Percentiles rank a stretch among this genome's conserved stretches.
phyloP scores from a whole-genome alignment of 2,113 vertebrate species.

The Malurus melanocephalus region DNA sequence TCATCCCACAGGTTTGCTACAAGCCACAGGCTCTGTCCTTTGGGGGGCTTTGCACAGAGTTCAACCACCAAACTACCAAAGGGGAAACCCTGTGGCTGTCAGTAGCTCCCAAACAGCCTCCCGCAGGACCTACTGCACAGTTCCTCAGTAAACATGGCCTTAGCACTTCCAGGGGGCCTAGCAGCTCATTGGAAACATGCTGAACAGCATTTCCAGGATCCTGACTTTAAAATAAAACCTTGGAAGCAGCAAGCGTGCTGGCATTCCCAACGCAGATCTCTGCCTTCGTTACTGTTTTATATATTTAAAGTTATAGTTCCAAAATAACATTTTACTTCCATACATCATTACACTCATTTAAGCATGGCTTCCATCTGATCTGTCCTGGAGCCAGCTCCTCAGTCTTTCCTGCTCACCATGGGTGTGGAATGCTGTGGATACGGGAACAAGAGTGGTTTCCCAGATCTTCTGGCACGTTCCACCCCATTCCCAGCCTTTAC shows the following conservation, averaged over 20 bases:
- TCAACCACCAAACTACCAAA: fast-evolving
- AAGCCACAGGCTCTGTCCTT: not conserved
- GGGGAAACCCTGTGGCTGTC: not conserved
- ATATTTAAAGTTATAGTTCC: not conserved
- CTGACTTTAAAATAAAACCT: constrained; percentile 28
- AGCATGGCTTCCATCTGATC: not conserved
- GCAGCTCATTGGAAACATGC: not conserved
- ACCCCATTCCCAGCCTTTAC: not conserved
- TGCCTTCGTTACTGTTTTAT: not conserved
- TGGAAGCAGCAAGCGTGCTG: constrained; percentile 20
- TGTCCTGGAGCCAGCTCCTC: not conserved
- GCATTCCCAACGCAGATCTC: not conserved
- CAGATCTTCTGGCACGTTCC: not conserved
- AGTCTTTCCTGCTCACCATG: not conserved
- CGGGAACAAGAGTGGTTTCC: not conserved
- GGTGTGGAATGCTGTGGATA: not conserved
- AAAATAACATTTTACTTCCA: constrained; percentile 36
- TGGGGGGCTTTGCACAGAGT: not conserved
- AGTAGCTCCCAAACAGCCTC: not conserved
- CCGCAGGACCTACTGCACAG: not conserved
- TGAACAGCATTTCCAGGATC: not conserved
- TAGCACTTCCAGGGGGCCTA: not conserved
- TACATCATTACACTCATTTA: not conserved
- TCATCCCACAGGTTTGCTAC: not conserved
- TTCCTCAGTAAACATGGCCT: not conserved